Percentiles rank a stretch among this genome's conserved stretches.
Conservation (phyloP, 2,113 vertebrate species). For the Corynorhinus townsendii region DNA sequence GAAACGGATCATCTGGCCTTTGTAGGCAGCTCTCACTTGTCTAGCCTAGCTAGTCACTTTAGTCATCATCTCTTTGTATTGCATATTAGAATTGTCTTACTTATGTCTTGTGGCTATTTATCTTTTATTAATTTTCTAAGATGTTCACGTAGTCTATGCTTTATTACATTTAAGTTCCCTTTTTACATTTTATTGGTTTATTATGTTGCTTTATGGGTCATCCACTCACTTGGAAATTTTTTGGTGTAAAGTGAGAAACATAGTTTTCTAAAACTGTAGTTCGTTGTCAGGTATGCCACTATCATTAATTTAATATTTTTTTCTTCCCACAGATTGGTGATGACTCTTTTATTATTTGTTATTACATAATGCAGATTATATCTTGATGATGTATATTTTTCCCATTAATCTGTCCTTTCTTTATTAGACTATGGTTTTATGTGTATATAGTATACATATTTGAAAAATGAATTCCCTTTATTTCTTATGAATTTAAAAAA, state of each 20-base stretch:
- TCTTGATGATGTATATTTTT: background rate
- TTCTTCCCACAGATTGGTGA: background rate
- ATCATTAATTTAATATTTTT: background rate
- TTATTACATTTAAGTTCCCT: background rate
- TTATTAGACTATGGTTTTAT: background rate
- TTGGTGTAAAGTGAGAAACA: background rate
- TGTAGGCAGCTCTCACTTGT: background rate
- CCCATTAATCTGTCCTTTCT: background rate
- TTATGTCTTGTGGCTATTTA: background rate
- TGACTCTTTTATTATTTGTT: background rate
- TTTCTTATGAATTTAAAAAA: background rate
- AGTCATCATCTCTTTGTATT: background rate
- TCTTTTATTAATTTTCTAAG: background rate
- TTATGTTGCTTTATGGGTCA: background rate
- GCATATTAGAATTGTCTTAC: background rate
- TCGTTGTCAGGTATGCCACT: background rate
- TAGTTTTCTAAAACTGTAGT: background rate
- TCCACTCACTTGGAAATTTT: background rate
- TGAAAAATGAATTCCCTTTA: background rate
- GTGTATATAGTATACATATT: background rate
- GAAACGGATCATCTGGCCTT: background rate
- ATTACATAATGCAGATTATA: background rate
- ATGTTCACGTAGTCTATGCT: background rate
- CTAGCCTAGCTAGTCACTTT: background rate
- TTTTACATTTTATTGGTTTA: background rate